phyloP scores from a whole-genome alignment of 1,140 invertebrate genomes.

The Anastrepha ludens region DNA sequence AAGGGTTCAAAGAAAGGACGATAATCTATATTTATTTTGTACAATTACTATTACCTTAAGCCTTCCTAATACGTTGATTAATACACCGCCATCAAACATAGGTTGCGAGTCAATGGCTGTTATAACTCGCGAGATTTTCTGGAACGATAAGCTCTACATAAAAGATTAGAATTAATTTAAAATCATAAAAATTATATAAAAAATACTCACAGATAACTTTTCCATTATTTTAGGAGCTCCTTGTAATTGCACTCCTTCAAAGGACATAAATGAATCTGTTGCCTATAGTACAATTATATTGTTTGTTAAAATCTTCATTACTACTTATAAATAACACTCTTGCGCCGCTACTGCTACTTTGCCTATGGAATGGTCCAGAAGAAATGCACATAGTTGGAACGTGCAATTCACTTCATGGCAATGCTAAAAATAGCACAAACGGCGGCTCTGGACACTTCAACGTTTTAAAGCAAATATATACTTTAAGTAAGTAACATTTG shows the following conservation, averaged over 20 bases:
- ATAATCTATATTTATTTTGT: neutral
- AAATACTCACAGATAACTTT: conserved; percentile 87
- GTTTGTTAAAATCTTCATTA: neutral
- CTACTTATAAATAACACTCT: neutral
- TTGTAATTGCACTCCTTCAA: conserved; percentile 94
- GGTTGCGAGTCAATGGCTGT: conserved; percentile 96
- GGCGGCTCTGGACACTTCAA: neutral
- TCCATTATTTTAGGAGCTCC: conserved; percentile 95
- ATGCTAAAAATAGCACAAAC: conserved; percentile 37
- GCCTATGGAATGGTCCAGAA: neutral
- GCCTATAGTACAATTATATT: conserved; percentile 78
- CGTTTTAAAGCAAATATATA: neutral
- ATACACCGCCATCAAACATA: conserved; percentile 94
- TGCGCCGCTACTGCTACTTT: conserved; percentile 1
- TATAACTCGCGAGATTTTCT: conserved; percentile 93
- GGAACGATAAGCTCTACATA: conserved; percentile 88
- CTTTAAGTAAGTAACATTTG: neutral
- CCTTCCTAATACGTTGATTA: conserved; percentile 94
- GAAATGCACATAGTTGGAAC: neutral
- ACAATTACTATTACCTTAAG: conserved; percentile 83
- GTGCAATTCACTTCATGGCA: too few species aligned
- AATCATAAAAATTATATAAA: neutral
- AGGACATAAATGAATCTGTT: conserved; percentile 95
- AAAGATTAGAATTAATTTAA: neutral
- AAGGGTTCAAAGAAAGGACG: conserved; percentile 3